Evolutionary conservation across 1,140 invertebrate species (phyloP).

Genomic region (Drosophila repletoides): DNA sequence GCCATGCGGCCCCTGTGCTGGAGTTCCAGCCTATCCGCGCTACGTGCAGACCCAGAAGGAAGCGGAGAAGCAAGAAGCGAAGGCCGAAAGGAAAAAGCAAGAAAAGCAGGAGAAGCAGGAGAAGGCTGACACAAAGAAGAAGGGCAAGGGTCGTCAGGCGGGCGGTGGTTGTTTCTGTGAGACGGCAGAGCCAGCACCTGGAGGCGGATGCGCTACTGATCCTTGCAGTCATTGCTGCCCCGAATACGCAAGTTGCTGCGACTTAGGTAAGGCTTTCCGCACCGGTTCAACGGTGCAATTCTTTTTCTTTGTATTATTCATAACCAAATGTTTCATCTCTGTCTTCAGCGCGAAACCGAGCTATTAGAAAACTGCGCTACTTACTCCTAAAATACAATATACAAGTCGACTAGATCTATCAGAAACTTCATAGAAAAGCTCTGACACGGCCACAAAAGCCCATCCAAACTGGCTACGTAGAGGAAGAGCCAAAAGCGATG

Average conservation of each 20-base stretch:
- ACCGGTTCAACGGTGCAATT: not conserved
- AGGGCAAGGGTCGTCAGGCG: slow-evolving; percentile 31
- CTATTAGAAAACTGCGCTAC: slow-evolving; percentile 15
- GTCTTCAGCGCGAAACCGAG: slow-evolving; percentile 15
- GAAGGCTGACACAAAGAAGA: not conserved
- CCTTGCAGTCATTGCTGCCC: slow-evolving; percentile 24
- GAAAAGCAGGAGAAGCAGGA: not conserved
- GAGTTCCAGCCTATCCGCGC: slow-evolving; percentile 35
- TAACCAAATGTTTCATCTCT: not conserved
- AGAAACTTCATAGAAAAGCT: not conserved
- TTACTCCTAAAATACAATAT: slow-evolving; percentile 32
- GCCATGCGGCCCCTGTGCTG: slow-evolving; percentile 52
- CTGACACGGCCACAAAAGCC: not conserved
- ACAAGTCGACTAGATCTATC: not conserved
- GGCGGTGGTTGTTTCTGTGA: slow-evolving; percentile 32
- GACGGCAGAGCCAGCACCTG: not conserved
- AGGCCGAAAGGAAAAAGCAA: not conserved
- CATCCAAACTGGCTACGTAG: not conserved
- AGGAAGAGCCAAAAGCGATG: not conserved
- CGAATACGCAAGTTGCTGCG: slow-evolving; percentile 46
- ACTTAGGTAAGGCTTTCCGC: slow-evolving; percentile 28
- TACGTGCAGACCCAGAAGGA: slow-evolving; percentile 22
- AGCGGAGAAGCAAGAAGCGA: not conserved
- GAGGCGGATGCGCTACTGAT: not conserved
- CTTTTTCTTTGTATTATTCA: too few relatives aligned